A percentile compares a stretch with the other conserved stretches of the same genome.
Evolutionary conservation across 2,113 vertebrate species (phyloP).

Genomic region (Trematocara nigrifrons): DNA sequence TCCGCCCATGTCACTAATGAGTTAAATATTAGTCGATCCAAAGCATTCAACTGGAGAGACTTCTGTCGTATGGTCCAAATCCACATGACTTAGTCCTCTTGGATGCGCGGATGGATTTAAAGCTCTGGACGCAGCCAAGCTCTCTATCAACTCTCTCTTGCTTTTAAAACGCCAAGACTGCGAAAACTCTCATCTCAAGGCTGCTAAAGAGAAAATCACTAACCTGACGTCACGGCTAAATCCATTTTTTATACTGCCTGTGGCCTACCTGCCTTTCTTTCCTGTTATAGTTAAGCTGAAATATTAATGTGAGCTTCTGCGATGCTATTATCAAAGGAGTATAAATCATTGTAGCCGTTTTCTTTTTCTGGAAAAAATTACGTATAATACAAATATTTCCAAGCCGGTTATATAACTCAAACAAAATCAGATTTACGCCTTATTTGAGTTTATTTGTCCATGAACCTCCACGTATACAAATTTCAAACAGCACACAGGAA

Average conservation of each 20-base stretch:
- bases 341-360: background rate
- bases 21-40: background rate
- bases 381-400: background rate
- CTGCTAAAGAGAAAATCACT: background rate
- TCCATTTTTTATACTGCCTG: background rate
- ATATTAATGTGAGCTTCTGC: background rate
- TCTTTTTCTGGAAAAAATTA: background rate
- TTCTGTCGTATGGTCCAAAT: background rate
- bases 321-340: background rate
- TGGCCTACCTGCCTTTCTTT: background rate
- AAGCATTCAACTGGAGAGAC: background rate
- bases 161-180: background rate
- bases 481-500: background rate
- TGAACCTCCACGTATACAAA: background rate
- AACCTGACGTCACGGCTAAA: background rate
- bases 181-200: background rate
- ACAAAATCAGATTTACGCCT: background rate
- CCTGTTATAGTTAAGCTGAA: background rate
- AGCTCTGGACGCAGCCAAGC: background rate
- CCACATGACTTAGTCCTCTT: background rate
- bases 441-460: background rate
- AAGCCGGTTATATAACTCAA: background rate
- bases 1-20: background rate
- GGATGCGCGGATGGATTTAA: background rate
- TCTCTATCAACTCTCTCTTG: background rate